Base-by-base conservation (phyloP, 1,140 invertebrate genomes). In the Drosophila equinoxialis region DNA sequence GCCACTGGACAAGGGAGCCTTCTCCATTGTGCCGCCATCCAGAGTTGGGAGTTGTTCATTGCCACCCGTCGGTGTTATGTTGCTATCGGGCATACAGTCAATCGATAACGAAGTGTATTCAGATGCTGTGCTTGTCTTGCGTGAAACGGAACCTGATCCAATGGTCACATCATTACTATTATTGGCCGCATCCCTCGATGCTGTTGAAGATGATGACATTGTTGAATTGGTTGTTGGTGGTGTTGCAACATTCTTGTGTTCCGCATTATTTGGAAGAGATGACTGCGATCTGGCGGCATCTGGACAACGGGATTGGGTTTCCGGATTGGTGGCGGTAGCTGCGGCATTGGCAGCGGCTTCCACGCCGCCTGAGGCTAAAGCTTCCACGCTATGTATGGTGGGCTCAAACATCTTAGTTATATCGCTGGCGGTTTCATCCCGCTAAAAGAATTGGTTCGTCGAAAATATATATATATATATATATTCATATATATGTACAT, bases 11-110 rank as follows among this genome's bases (percentile, higher is more conserved):
- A 72, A 80, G 8, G 71, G 80, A 1, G 79, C 59, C 20, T 73
- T 87, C 0, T 83, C 80, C 60, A 54, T 63, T 20, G 11, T 26
- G 3, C 69, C 71, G 3, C 69, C 71, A 14, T 89, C 83, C 14
- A 83, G 41, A 8, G 60, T 74, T 51, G 30, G 30, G 6, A 74
- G 66, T 45, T 63, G 41, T 6, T 89, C 85, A 26, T 82, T 73
- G 41, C 85, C 85, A 41, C 85, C 85, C 2, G 80, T 90, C 33
- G 90, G 81, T 6, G 91, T 92, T 23, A 92, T 91, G 54, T 93
- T 93, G 54, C 92, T 93, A 65, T 94, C 93, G 2, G 93, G 93
- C 63, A 93, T 93, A 61, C 93, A 93, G 66, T 94, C 93, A 60
- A 93, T 93, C 4, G 91, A 74, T 6, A 92, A 37, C 2, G 91